Conservation (phyloP, 2,113 vertebrate genomes). For the Coracopsis vasa region DNA sequence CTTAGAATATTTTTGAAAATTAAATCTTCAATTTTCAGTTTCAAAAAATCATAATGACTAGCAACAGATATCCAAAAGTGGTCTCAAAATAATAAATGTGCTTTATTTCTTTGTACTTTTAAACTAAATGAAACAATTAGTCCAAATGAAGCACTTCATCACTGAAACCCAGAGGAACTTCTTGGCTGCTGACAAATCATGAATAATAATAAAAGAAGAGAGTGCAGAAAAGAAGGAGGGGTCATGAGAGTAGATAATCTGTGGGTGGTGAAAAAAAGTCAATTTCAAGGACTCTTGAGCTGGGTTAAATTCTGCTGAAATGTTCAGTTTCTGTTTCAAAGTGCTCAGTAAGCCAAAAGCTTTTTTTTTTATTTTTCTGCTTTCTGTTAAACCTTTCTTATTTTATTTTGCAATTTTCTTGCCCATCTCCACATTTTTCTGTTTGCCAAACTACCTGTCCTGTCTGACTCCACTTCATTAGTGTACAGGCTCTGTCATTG, state of each 20-base stretch:
- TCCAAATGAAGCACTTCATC: slow-evolving; percentile 34
- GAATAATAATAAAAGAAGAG: not conserved
- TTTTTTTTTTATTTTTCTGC: not conserved
- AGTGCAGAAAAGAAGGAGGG: not conserved
- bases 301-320: not conserved
- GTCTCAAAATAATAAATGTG: not conserved
- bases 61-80: not conserved
- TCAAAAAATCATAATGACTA: not conserved
- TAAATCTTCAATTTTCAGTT: not conserved
- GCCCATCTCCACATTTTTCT: not conserved
- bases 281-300: not conserved
- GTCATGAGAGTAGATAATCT: not conserved
- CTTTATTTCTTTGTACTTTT: slow-evolving; percentile 26
- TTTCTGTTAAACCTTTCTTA: not conserved
- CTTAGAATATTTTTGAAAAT: not conserved
- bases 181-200: not conserved
- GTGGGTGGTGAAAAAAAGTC: not conserved
- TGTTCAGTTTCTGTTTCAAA: not conserved
- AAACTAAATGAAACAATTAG: slow-evolving; percentile 27
- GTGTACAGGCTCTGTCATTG: not conserved
- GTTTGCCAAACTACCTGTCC: not conserved
- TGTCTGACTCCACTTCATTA: not conserved
- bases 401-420: not conserved
- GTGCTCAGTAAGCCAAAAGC: not conserved
- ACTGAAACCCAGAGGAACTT: slow-evolving; percentile 6